A percentile compares a stretch with the other conserved stretches of the same genome.
phyloP scores from a whole-genome alignment of 2,797 vertebrate genomes.

The Danio choprae region DNA sequence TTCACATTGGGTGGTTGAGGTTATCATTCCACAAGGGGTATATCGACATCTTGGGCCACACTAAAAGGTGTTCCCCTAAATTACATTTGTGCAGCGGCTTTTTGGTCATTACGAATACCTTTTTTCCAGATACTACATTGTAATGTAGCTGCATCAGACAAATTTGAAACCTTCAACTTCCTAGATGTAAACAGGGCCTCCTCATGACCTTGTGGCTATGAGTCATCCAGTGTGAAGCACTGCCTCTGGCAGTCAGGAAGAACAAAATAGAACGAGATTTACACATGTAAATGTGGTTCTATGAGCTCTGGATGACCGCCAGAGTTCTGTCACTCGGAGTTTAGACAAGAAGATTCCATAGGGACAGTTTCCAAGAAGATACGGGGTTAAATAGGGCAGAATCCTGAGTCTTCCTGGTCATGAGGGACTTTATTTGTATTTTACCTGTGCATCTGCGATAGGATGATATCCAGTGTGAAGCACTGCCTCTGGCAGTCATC shows the following conservation, averaged over 20 bases:
- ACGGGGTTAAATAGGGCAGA: too few species aligned
- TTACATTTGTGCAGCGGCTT: not conserved
- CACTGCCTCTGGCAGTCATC: too few species aligned
- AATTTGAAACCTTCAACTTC: not conserved
- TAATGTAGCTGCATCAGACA: not conserved
- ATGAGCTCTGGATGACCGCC: not conserved
- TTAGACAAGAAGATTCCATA: too few species aligned
- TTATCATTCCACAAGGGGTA: not conserved
- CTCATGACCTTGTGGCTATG: not conserved
- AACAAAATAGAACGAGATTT: not conserved
- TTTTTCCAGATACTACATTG: not conserved
- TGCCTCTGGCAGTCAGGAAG: not conserved
- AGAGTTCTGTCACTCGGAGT: too few species aligned
- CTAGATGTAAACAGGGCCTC: not conserved
- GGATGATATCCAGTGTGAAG: too few species aligned
- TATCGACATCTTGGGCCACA: not conserved
- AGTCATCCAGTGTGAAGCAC: not conserved
- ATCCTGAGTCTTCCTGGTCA: too few species aligned
- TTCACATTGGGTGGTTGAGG: too few species aligned
- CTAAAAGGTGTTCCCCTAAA: not conserved
- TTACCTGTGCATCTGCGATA: too few species aligned
- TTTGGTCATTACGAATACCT: not conserved
- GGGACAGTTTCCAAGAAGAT: too few species aligned
- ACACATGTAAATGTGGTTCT: not conserved
- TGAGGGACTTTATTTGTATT: too few species aligned